Base-by-base conservation (phyloP, 2,797 vertebrate species). In the Chelon labrosus region DNA sequence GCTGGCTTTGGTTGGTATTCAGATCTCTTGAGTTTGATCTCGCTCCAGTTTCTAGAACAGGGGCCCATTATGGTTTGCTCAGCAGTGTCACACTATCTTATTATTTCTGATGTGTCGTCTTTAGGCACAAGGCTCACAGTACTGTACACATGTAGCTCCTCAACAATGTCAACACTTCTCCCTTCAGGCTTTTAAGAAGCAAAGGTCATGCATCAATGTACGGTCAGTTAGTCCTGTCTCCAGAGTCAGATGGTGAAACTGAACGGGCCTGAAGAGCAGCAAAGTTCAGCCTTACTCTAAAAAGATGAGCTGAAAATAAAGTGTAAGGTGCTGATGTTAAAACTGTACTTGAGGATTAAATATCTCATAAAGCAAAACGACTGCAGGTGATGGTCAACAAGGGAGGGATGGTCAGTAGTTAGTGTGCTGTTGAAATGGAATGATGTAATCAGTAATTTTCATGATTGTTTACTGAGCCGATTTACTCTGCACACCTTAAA, bases 391-490 rank as follows among this genome's bases (percentile, higher is more conserved):
- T 50, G 56, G 60, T 68, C n/a, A 80, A 73, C 4, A 14, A 25
- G 5, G 37, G 27, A 25, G 35, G 22, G 35, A n/a, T 46, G 59
- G 38, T 81, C 79, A 80, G 86, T 84, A 92, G 89, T 90, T 81
- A 72, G 77, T 89, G 78, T 85, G 86, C 81, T 82, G 71, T 59
- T 85, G 80, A 84, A 85, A 84, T 69, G 84, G 87, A 93, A 91
- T 57, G 50, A 90, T 38, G 69, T 35, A 20, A 77, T 85, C 85
- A 83, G 66, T 70, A 25, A 13, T 20, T 56, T 51, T 64, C 12
- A 50, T 20, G 12, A 10, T 19, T n/a, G 47, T 50, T 46, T 39
- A 65, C 38, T 27, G 3, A 87, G 73, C 50, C 70, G 85, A 57
- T 63, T 68, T 68, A 73, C 61, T 81, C 59, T 82, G 64, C 71